Evolutionary conservation across 2,797 vertebrate species (phyloP).

Genomic region (Paratrypauchen microcephalus): DNA sequence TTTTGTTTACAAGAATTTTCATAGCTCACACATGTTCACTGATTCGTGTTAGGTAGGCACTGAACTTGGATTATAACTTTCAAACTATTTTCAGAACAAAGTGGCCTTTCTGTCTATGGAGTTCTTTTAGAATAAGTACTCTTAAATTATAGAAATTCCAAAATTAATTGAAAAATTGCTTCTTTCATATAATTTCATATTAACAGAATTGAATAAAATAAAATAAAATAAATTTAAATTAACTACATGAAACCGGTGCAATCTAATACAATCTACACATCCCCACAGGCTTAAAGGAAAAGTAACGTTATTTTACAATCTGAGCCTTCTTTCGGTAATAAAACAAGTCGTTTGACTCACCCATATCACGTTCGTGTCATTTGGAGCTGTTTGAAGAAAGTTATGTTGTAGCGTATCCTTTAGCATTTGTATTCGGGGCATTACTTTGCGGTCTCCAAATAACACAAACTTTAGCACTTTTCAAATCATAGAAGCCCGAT

Average conservation of each 20-base stretch:
- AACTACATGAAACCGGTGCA: neutral
- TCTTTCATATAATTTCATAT: neutral
- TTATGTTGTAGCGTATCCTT: too few species aligned
- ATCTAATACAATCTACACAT: neutral
- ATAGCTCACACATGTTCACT: constrained; percentile 19
- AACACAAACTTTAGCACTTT: too few species aligned
- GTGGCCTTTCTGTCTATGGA: constrained; percentile 1
- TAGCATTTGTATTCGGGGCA: too few species aligned
- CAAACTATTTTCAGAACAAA: constrained; percentile 19
- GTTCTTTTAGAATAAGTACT: neutral
- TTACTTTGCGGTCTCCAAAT: too few species aligned
- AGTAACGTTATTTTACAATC: too few species aligned
- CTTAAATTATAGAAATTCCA: neutral
- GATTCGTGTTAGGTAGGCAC: constrained; percentile 30
- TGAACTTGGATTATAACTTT: constrained; percentile 28
- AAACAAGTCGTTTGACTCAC: too few species aligned
- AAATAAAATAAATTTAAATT: neutral
- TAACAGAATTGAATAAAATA: neutral
- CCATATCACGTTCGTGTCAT: too few species aligned
- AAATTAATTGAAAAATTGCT: constrained; percentile 7
- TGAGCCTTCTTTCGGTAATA: too few species aligned
- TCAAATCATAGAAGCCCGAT: too few species aligned
- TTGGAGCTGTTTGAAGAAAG: too few species aligned
- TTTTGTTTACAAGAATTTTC: neutral
- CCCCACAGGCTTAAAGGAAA: neutral